Base-by-base conservation (phyloP, 2,113 vertebrate species). In the Peromyscus leucopus region DNA sequence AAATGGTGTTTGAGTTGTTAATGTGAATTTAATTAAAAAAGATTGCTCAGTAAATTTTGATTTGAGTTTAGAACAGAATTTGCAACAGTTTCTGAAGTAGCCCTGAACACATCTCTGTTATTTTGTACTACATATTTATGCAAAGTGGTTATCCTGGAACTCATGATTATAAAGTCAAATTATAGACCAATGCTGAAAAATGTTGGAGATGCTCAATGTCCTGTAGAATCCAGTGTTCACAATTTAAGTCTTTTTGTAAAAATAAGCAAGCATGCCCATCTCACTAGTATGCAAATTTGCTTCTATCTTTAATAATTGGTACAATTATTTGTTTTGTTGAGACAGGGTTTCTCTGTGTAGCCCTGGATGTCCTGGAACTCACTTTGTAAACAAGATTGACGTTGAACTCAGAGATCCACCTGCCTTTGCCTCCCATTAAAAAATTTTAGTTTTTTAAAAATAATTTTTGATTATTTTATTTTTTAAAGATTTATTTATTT, bases 151-250 rank as follows among this genome's bases (percentile, higher is more conserved):
- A 72, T 88, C 85, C 71, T 5, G 48, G 48, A 55, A 88, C 67
- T n/a, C 63, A 88, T 88, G 31, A 88, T 71, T 72, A 71, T 72
- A 88, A 71, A 88, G 42, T 72, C 67, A 72, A 88, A 88, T n/a
- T 72, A 71, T 51, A 55, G 48, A n/a, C 26, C 1, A 26, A 67
- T 12, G 71, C 85, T 71, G 85, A 72, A 88, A 55, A 71, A 72
- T 55, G 65, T 71, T 36, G 67, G 71, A n/a, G 65, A 71, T n/a
- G 26, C 33, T 69, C 63, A 55, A n/a, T 26, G 48, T 88, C 67
- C 65, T 71, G 46, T 31, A 87, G 31, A 51, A 71, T 71, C 19
- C 21, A 28, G 46, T 55, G 31, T 24, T 72, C 63, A 88, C 21
- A 42, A 51, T 72, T 55, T 72, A 71, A 69, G 17, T 26, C 85